Evolutionary conservation across 1,140 invertebrate genomes (phyloP).

Genomic region (Heliconius nattereri): DNA sequence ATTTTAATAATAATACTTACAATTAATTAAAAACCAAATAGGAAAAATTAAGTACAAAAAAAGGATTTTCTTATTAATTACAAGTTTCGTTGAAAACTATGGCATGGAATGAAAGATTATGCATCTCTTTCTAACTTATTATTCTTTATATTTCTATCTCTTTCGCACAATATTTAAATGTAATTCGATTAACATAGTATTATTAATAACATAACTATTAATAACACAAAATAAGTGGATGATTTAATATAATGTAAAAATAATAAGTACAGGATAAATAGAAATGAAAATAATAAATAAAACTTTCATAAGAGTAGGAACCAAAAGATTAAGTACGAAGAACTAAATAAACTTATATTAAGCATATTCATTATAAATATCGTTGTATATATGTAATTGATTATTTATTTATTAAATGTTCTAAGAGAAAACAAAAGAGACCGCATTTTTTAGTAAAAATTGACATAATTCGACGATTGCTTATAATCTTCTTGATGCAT

Average conservation of each 20-base stretch:
- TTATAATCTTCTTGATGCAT: too few species aligned
- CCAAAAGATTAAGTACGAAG: not conserved
- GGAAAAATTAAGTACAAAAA: conserved; percentile 32
- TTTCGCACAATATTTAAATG: not conserved
- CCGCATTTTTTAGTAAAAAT: too few species aligned
- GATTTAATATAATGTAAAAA: conserved; percentile 8
- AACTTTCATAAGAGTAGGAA: not conserved
- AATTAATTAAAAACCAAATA: conserved; percentile 17
- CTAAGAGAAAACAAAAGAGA: too few species aligned
- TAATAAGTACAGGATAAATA: not conserved
- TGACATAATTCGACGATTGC: too few species aligned
- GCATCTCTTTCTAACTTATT: not conserved
- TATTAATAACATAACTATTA: too few species aligned
- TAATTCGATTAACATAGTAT: not conserved
- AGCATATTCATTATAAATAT: not conserved
- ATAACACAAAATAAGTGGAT: too few species aligned
- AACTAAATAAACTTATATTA: not conserved
- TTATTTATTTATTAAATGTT: not conserved
- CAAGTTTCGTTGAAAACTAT: conserved; percentile 27
- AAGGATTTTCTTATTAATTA: conserved; percentile 14
- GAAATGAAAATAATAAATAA: not conserved
- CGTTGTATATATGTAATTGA: not conserved
- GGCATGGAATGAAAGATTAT: conserved; percentile 18
- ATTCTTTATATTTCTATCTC: not conserved
- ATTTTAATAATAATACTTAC: conserved; percentile 16